A percentile compares a stretch with the other conserved stretches of the same genome.
Evolutionary conservation across 2,113 vertebrate genomes (phyloP).

Genomic region (Nycticorax nycticorax): DNA sequence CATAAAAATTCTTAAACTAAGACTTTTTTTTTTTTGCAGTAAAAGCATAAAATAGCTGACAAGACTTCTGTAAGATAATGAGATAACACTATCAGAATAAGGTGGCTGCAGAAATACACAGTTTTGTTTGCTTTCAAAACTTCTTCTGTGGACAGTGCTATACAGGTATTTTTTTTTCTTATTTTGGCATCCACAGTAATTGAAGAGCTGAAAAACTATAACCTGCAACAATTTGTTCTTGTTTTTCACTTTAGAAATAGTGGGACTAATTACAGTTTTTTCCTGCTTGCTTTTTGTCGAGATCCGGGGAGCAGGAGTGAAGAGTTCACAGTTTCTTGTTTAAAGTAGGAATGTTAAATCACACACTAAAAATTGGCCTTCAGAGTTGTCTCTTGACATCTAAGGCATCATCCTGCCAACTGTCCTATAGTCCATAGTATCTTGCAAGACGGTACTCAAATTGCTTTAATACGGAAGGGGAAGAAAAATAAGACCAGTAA

Average conservation of each 20-base stretch:
- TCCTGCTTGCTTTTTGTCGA: not conserved
- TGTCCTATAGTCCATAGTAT: not conserved
- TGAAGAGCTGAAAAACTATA: not conserved
- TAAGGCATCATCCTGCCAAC: not conserved
- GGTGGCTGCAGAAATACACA: not conserved
- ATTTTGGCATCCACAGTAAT: not conserved
- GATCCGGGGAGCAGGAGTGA: not conserved
- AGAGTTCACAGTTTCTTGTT: not conserved
- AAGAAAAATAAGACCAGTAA: not conserved
- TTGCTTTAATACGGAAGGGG: not conserved
- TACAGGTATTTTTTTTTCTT: not conserved
- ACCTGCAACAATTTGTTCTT: not conserved
- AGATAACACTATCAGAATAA: not conserved
- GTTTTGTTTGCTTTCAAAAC: not conserved
- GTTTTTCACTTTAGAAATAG: not conserved
- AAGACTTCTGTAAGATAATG: not conserved
- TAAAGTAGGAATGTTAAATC: not conserved
- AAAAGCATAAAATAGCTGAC: not conserved
- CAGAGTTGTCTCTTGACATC: not conserved
- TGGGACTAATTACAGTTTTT: not conserved
- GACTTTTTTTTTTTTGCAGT: not conserved
- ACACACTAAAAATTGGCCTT: not conserved
- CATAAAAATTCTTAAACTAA: not conserved
- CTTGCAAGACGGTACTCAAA: not conserved
- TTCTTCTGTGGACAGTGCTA: not conserved